Conservation (phyloP, 1,140 invertebrate genomes). For the Lepeophtheirus salmonis region DNA sequence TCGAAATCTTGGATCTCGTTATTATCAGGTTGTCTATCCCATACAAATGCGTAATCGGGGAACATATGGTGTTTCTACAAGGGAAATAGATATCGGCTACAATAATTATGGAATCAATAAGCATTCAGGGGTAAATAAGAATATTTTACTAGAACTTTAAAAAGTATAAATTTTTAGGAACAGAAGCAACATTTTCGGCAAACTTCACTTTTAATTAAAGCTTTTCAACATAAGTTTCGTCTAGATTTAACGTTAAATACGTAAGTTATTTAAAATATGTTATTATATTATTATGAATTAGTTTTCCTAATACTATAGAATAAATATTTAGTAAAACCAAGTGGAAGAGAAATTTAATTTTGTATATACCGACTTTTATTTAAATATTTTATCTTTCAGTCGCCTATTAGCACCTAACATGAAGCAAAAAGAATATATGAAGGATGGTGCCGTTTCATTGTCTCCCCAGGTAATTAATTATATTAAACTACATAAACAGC, state of each 20-base stretch:
- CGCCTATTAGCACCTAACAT: constrained; percentile 11
- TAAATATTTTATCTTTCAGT: background rate
- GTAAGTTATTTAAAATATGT: constrained; percentile 7
- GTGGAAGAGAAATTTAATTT: too few relatives aligned
- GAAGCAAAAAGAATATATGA: constrained; percentile 6
- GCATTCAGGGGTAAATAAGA: too few relatives aligned
- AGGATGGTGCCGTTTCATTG: constrained; percentile 5
- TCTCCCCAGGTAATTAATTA: background rate
- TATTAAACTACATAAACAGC: too few relatives aligned
- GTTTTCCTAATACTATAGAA: too few relatives aligned
- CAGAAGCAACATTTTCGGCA: constrained; percentile 76
- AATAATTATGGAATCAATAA: background rate
- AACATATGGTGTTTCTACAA: constrained; percentile 63
- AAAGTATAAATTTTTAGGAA: constrained; percentile 33
- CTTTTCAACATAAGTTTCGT: constrained; percentile 86
- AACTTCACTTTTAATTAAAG: constrained; percentile 79
- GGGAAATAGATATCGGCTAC: background rate
- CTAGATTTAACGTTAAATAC: constrained; percentile 55
- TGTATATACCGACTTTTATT: too few relatives aligned
- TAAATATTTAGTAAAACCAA: too few relatives aligned
- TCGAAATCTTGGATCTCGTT: constrained; percentile 64
- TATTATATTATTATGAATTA: too few relatives aligned
- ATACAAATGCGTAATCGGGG: constrained; percentile 78
- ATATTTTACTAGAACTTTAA: too few relatives aligned
- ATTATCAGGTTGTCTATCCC: constrained; percentile 82